Evolutionary conservation across 2,888 invertebrate genomes (phyloP).

Genomic region (Trichopria drosophilae): DNA sequence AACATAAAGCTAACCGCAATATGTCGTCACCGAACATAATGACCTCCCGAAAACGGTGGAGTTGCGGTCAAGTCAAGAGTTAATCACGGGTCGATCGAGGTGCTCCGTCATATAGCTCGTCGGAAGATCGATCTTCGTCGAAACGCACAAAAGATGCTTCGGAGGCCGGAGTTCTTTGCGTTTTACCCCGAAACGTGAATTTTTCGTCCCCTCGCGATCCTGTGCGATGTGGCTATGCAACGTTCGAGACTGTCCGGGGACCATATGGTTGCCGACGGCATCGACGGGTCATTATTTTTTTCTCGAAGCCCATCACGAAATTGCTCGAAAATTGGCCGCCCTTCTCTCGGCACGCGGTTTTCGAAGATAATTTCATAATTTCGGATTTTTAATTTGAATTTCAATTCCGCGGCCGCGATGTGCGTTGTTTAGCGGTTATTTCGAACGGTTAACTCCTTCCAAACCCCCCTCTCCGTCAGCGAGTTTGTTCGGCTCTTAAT

Average conservation of each 20-base stretch:
- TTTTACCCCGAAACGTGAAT: slow-evolving; percentile 36
- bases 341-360: slow-evolving; percentile 21
- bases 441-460: no score
- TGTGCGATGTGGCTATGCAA: slow-evolving; percentile 2
- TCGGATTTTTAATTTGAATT: slow-evolving; percentile 56
- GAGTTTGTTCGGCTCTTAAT: no score
- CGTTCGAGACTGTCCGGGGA: slow-evolving; percentile 32
- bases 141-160: slow-evolving; percentile 26
- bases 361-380: slow-evolving; percentile 52
- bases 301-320: slow-evolving; percentile 47
- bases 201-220: slow-evolving; percentile 25
- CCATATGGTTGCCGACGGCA: slow-evolving; percentile 57
- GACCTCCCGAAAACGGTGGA: no score
- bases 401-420: slow-evolving; percentile 46
- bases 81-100: no score
- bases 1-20: no score
- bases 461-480: no score
- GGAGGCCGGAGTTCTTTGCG: slow-evolving; percentile 19
- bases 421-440: no score
- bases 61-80: no score
- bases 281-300: slow-evolving; percentile 54
- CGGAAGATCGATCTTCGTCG: slow-evolving; percentile 36
- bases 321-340: slow-evolving; percentile 54
- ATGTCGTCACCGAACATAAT: no score
- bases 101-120: no score